Evolutionary conservation across 2,113 vertebrate genomes (phyloP).

Genomic region (Fukomys damarensis): DNA sequence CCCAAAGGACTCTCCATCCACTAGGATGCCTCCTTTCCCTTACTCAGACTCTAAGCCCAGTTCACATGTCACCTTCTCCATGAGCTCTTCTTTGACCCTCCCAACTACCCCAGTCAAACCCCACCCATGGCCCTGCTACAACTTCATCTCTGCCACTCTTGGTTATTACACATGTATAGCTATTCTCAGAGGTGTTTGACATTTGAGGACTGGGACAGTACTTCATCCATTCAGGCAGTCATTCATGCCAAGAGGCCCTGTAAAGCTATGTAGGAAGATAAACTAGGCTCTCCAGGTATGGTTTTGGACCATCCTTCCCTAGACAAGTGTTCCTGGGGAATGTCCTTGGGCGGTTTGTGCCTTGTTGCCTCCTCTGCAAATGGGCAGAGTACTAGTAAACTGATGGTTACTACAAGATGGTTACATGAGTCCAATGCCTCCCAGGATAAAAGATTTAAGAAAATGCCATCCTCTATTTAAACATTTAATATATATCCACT

Average conservation of each 20-base stretch:
- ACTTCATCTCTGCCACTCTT: background rate
- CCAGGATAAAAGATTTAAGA: background rate
- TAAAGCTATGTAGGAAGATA: background rate
- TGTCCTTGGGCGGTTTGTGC: background rate
- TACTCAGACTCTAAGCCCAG: background rate
- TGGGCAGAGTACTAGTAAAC: background rate
- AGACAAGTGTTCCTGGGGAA: background rate
- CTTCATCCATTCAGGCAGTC: background rate
- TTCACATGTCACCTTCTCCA: background rate
- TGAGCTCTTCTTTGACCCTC: background rate
- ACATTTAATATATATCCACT: background rate
- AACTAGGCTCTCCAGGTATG: background rate
- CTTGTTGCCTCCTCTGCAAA: background rate
- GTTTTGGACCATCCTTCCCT: background rate
- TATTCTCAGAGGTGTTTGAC: background rate
- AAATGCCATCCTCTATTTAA: background rate
- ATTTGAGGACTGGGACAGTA: background rate
- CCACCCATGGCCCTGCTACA: background rate
- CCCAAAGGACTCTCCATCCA: background rate
- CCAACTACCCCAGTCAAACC: background rate
- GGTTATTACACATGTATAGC: background rate
- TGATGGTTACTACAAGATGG: background rate
- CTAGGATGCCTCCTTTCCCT: background rate
- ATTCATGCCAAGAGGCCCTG: background rate
- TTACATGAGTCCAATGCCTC: background rate